phyloP scores from a whole-genome alignment of 1,140 invertebrate genomes.

The Camponotus vicinus region DNA sequence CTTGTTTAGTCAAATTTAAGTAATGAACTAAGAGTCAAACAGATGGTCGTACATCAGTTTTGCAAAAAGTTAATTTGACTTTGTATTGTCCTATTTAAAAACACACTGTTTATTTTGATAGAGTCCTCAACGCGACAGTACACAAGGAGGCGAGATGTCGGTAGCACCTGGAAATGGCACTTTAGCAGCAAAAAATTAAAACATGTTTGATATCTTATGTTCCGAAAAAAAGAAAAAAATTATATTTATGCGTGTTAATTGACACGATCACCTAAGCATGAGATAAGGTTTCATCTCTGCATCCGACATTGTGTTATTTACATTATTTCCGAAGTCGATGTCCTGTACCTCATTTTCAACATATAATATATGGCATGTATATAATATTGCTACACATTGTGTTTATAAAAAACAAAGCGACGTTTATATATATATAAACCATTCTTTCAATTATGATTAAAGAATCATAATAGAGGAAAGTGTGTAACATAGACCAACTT shows the following conservation, averaged over 20 bases:
- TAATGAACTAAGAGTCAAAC: too few species aligned
- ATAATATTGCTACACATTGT: constrained; percentile 44
- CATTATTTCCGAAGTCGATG: constrained; percentile 24
- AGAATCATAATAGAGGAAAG: constrained; percentile 27
- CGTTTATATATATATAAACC: constrained; percentile 15
- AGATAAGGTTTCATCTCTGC: constrained; percentile 49
- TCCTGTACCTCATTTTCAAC: constrained; percentile 59
- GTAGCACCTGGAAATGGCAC: constrained; percentile 85
- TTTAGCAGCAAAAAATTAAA: constrained; percentile 83
- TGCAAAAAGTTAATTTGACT: too few species aligned
- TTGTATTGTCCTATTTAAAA: neutral
- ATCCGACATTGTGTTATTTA: constrained; percentile 41
- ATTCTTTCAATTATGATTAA: neutral
- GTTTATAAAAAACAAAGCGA: constrained; percentile 19
- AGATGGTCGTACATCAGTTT: too few species aligned
- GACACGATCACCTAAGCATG: constrained; percentile 58
- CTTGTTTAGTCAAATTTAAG: neutral
- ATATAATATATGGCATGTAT: constrained; percentile 54
- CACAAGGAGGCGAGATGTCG: constrained; percentile 86
- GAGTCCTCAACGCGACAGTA: constrained; percentile 85
- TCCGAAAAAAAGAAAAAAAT: neutral
- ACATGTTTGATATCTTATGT: constrained; percentile 31
- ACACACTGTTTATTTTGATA: constrained; percentile 66
- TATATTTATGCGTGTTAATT: constrained; percentile 58
- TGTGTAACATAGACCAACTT: constrained; percentile 47